Evolutionary conservation across 1,140 invertebrate species (phyloP).

Genomic region (Pentalonia nigronervosa): DNA sequence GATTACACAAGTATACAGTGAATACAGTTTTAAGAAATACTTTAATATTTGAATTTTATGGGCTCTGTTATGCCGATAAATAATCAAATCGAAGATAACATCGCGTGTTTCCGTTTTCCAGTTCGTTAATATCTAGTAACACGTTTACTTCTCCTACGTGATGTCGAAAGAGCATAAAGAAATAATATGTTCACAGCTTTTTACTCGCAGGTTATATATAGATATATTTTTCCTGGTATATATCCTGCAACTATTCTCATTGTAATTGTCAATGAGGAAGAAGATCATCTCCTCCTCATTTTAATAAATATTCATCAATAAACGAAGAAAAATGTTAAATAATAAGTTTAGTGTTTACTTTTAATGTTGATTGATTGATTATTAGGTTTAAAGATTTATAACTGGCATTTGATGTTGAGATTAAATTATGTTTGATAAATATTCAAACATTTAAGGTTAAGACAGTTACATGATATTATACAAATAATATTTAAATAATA

Average conservation of each 20-base stretch:
- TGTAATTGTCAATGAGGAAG: background rate
- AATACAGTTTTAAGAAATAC: background rate
- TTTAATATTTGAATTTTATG: background rate
- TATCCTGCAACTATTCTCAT: background rate
- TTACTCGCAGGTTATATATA: background rate
- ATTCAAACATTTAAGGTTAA: background rate
- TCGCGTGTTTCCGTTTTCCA: conserved; percentile 38
- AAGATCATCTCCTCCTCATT: background rate
- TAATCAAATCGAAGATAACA: background rate
- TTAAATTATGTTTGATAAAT: background rate
- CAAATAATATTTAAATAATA: background rate
- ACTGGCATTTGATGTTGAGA: background rate
- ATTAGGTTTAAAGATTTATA: background rate
- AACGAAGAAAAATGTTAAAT: background rate
- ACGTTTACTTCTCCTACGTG: conserved; percentile 25
- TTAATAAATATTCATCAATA: conserved; percentile 14
- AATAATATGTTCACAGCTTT: background rate
- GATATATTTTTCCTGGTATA: background rate
- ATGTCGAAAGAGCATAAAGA: background rate
- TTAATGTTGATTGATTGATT: conserved; percentile 8
- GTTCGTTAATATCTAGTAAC: conserved; percentile 26
- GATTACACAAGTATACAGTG: background rate
- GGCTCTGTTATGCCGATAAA: conserved; percentile 10
- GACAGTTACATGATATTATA: background rate
- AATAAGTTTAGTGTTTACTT: background rate